These are phyloP conservation scores for Drosophila demipolita DNA, from an alignment of 2,888 invertebrate species.

Conservation along the genomic window DNA sequence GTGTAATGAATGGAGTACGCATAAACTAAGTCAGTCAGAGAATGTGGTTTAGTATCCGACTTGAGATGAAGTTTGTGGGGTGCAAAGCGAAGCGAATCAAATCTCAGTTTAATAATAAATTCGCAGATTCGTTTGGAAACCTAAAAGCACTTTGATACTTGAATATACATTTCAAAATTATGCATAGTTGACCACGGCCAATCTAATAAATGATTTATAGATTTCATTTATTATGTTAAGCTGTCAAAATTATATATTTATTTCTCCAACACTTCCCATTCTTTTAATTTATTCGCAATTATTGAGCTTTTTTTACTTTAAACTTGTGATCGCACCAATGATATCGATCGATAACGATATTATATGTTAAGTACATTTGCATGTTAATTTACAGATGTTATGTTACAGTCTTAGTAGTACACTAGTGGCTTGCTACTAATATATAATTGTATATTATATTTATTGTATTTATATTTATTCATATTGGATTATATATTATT, in stretches of 20 bases:
- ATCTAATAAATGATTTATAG: background rate
- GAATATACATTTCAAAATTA: background rate
- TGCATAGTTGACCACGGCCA: background rate
- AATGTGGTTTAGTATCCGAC: background rate
- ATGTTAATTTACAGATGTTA: background rate
- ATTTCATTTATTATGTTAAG: background rate
- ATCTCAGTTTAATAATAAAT: background rate
- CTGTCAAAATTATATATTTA: background rate
- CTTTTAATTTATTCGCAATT: no score
- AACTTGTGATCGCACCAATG: background rate
- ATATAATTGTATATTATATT: background rate
- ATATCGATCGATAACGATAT: background rate
- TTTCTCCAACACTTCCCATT: no score
- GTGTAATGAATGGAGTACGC: constrained; percentile 23
- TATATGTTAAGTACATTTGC: background rate
- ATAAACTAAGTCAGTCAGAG: constrained; percentile 29
- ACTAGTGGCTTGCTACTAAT: background rate
- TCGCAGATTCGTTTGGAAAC: background rate
- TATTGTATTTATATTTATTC: no score
- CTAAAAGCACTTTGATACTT: background rate
- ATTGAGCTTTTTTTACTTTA: background rate
- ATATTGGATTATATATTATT: no score
- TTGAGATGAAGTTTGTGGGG: background rate
- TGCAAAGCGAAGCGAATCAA: background rate
- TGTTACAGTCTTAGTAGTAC: background rate